Evolutionary conservation across 2,797 vertebrate species (phyloP), one percentile per base, ranked within the genome.

Genomic region (Rhinella marina): DNA sequence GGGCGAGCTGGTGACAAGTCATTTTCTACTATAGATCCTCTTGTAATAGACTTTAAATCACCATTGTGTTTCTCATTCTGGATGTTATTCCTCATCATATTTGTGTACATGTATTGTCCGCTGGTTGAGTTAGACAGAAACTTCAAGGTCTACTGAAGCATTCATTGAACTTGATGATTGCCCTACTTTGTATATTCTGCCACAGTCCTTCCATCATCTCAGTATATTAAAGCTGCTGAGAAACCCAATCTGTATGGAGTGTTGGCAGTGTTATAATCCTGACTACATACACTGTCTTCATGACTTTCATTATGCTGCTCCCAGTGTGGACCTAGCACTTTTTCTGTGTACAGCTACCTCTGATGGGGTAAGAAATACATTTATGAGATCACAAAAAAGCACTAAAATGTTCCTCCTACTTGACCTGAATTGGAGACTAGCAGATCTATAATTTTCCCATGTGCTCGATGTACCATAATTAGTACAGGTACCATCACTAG

Each of bases 1-100:
- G 77, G 16, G 86, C 87, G 68, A 80, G 9, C 76, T 82, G 84
- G n/a, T 76, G 89, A 80, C 90, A 93, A 90, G 90, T 89, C 83
- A 62, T 90, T 85, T 85, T 90, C 77, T 87, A 72, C 78, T 78
- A 77, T 82, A 85, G 68, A 88, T 82, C 59, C 29, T 54, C 77
- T 52, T 52, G 59, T 90, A 87, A 90, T 90, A 50, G 82, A 17
- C 81, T 84, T 85, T 85, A 85, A 90, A 89, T 86, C 75, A 86
- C 48, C 10, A 61, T 79, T 68, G 57, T 78, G 32, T 17, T 79
- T 70, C 52, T 79, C 56, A 86, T 70, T 59, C 62, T 88, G 89
- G 86, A 87, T 88, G 0, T 17, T 4, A 1, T 64, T 91, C 62
- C 83, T 88, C 12, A 79, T 88, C 72, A 79, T 80, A 86, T 88